phyloP scores from a whole-genome alignment of 2,113 vertebrate genomes.

The Hystrix cristata region DNA sequence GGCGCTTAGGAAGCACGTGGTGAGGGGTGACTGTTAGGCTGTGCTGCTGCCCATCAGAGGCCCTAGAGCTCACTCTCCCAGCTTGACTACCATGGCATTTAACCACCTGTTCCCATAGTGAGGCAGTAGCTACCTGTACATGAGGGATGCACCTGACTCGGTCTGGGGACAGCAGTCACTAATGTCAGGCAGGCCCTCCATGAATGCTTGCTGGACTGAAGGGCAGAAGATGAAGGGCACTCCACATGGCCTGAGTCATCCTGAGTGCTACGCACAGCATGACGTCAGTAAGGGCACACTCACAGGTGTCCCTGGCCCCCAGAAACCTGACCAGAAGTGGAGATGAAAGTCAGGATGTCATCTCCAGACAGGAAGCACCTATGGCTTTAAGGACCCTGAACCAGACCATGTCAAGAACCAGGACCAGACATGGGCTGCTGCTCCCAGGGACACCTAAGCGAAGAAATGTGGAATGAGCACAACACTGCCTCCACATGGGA shows the following conservation, averaged over 20 bases:
- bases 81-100: accelerated
- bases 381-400: neutral
- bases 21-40: accelerated
- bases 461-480: neutral
- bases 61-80: accelerated
- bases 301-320: neutral
- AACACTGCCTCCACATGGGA: neutral
- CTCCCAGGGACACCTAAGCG: neutral
- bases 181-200: neutral
- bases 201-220: accelerated
- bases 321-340: neutral
- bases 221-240: neutral
- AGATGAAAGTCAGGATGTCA: accelerated
- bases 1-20: neutral
- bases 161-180: neutral
- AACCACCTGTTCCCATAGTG: accelerated
- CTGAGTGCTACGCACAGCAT: accelerated
- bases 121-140: neutral
- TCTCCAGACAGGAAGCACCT: neutral
- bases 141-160: neutral
- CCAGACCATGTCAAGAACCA: neutral
- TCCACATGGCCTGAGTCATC: accelerated
- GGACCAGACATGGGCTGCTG: neutral
- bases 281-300: accelerated
- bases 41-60: neutral